Evolutionary conservation across 2,113 vertebrate species (phyloP), one percentile per base, ranked within the genome.

Genomic region (Archilochus colubris): DNA sequence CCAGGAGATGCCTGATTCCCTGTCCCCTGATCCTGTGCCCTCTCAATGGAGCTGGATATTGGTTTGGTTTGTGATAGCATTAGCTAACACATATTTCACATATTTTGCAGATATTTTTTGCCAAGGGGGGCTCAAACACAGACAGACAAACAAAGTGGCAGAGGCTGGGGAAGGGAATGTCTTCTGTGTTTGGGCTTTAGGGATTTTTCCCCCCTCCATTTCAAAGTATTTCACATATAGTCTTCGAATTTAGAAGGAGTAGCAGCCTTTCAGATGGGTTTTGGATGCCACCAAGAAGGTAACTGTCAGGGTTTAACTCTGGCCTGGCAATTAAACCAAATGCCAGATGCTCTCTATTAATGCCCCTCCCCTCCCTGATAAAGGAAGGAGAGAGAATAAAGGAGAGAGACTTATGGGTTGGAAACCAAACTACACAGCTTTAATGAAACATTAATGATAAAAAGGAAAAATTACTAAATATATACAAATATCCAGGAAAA

Each of bases 51-150:
- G 44, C 54, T 75, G 54, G 44, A 50, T 64, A 93, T 85, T 72
- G 36, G 6, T 28, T 87, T 92, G 50, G 20, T 89, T 92, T 92
- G 38, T 46, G 51, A 58, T 54, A 89, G 43, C 54, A 33, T 68
- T 50, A 61, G 63, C 24, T 69, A 40, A 40, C 40, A 40, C 40
- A 10, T 58, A 18, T 57, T 21, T n/a, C 9, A 48, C 0, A 0
- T 55, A 5, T 69, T 82, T 87, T 82, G 58, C 61, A 57, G 50
- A 74, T 44, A 3, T 28, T 59, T 66, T 86, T 57, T 73, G 51
- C 64, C 72, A 70, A 91, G 68, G 28, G 68, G 28, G 69, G 64
- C 55, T 95, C n/a, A 50, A 81, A 51, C 46, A 33, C 17, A 77
- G 67, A 51, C 63, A 88, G 62, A 87, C 68, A 68, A 91, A 82